phyloP scores from a whole-genome alignment of 2,113 vertebrate species.

The Panthera tigris region DNA sequence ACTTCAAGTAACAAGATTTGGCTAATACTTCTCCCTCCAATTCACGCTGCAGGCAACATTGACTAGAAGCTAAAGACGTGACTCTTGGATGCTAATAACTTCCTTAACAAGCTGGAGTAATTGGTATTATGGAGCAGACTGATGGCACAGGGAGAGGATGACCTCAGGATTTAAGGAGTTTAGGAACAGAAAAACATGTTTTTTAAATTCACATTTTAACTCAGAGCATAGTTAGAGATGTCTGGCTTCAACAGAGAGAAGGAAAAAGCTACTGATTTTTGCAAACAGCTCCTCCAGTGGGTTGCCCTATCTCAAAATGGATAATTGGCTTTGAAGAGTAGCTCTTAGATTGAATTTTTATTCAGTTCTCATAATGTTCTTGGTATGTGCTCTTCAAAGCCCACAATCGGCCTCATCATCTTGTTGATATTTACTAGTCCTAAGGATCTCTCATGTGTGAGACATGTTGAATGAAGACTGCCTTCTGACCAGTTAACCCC shows the following conservation, averaged over 20 bases:
- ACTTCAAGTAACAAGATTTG: background rate
- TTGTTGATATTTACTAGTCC: conserved; percentile 17
- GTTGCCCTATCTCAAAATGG: conserved; percentile 42
- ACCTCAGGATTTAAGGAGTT: conserved; percentile 45
- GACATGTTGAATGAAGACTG: background rate
- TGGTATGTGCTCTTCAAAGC: conserved; percentile 26
- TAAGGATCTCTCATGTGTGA: background rate
- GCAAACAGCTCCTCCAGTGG: background rate
- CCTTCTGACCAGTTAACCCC: background rate
- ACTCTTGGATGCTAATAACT: conserved; percentile 19
- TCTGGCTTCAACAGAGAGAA: conserved; percentile 18
- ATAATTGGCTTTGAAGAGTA: conserved; percentile 26
- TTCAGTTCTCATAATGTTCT: conserved; percentile 39
- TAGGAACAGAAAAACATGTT: background rate
- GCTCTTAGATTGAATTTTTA: conserved; percentile 30
- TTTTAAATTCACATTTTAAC: conserved; percentile 31
- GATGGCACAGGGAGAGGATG: background rate
- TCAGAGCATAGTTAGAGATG: conserved; percentile 7
- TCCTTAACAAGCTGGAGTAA: conserved; percentile 49
- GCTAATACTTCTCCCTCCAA: conserved; percentile 11
- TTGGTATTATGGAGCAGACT: conserved; percentile 18
- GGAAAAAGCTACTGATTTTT: background rate
- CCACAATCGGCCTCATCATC: background rate
- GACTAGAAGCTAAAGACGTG: conserved; percentile 31
- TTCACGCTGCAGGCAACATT: conserved; percentile 39